These are phyloP conservation scores for Henicopernis longicauda DNA, from an alignment of 2,113 vertebrate species.

Conservation along the genomic window DNA sequence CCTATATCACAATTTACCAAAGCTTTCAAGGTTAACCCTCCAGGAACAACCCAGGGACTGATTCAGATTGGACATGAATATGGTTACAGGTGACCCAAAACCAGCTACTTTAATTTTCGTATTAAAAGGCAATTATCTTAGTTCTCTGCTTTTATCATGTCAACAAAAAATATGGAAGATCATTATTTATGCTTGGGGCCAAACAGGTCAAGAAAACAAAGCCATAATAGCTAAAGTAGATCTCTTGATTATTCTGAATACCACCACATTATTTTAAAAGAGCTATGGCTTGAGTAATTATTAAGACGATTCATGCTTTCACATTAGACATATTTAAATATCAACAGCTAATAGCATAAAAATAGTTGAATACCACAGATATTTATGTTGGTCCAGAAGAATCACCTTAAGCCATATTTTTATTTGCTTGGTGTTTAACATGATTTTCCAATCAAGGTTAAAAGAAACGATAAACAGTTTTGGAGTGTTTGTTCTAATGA, in stretches of 20 bases:
- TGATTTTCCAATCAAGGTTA: background rate
- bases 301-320: background rate
- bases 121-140: background rate
- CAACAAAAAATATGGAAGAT: background rate
- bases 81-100: background rate
- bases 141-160: background rate
- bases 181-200: background rate
- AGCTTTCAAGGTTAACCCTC: background rate
- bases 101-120: background rate
- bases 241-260: background rate
- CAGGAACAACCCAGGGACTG: background rate
- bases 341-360: background rate
- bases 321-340: background rate
- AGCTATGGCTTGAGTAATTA: background rate
- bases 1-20: constrained; percentile 6
- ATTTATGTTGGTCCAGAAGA: background rate
- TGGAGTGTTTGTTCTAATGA: background rate
- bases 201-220: background rate
- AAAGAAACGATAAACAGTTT: background rate
- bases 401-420: background rate
- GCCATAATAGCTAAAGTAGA: background rate
- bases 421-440: background rate
- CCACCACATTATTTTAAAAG: background rate
- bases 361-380: background rate
- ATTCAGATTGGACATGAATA: background rate